Evolutionary conservation across 2,113 vertebrate genomes (phyloP).

Genomic region (Orthonyx spaldingii): DNA sequence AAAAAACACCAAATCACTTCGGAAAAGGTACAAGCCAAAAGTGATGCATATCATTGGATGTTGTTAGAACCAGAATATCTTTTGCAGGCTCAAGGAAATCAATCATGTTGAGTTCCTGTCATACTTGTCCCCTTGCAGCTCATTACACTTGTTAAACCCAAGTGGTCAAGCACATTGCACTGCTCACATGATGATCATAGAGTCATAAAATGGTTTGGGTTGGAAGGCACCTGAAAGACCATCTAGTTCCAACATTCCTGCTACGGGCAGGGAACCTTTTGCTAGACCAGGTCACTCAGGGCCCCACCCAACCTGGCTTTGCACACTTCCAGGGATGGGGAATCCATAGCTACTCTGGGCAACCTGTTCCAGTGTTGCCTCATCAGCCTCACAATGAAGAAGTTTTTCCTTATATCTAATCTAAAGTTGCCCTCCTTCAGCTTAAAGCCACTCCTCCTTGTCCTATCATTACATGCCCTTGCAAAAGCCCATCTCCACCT

Average conservation of each 20-base stretch:
- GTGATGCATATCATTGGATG: neutral
- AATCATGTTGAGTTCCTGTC: neutral
- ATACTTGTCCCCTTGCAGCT: neutral
- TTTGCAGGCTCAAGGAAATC: neutral
- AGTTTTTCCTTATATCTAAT: neutral
- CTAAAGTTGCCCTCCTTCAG: neutral
- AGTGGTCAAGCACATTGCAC: neutral
- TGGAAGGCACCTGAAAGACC: neutral
- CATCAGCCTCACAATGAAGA: rapidly evolving
- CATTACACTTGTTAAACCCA: neutral
- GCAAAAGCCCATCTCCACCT: neutral
- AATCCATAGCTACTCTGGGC: neutral
- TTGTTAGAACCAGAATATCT: neutral
- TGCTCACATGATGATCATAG: neutral
- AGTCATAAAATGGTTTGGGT: neutral
- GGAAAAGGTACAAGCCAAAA: neutral
- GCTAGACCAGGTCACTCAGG: neutral
- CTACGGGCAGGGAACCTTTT: neutral
- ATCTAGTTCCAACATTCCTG: neutral
- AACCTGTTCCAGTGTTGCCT: neutral
- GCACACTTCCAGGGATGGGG: neutral
- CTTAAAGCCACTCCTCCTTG: neutral
- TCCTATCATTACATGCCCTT: neutral
- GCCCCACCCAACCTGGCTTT: neutral
- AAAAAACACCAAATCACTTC: neutral